phyloP scores from a whole-genome alignment of 2,797 vertebrate genomes.

The Sebastes kiyomatsui region DNA sequence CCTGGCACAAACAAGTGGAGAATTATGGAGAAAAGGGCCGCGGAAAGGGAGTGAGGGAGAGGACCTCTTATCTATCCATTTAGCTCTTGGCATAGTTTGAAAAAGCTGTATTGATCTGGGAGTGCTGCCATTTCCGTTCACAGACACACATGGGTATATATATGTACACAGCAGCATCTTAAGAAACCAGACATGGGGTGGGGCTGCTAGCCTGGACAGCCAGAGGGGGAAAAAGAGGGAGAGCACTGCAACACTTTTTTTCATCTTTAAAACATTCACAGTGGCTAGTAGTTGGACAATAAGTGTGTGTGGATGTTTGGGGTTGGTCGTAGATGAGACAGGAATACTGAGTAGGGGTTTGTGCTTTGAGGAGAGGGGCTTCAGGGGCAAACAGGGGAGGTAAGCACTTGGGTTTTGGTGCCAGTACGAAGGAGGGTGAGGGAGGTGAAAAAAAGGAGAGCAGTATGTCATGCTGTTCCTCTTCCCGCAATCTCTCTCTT shows the following conservation, averaged over 20 bases:
- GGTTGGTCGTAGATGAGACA: background rate
- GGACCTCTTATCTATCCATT: constrained; percentile 2
- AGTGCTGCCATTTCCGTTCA: constrained; percentile 11
- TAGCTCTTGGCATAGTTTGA: constrained; percentile 17
- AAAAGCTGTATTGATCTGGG: constrained; percentile 45
- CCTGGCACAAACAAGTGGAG: constrained; percentile 14
- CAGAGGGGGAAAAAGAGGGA: background rate
- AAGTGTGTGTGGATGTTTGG: constrained; percentile 6
- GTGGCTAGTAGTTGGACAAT: background rate
- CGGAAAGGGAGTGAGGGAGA: background rate
- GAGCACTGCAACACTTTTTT: constrained; percentile 27
- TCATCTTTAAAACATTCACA: background rate
- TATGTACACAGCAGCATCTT: constrained; percentile 7
- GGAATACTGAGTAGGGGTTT: constrained; percentile 28
- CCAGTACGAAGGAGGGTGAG: background rate
- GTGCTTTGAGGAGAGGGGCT: constrained; percentile 18
- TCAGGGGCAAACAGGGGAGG: background rate
- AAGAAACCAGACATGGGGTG: constrained; percentile 42
- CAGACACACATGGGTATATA: background rate
- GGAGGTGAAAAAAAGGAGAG: constrained; percentile 28
- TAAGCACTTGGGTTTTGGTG: constrained; percentile 8
- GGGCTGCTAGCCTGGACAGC: constrained; percentile 48
- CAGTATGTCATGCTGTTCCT: constrained; percentile 48
- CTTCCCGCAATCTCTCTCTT: constrained; percentile 51
- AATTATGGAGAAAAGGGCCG: background rate